Evolutionary conservation across 2,797 vertebrate species (phyloP).

Genomic region (Hozukius guyotensis): DNA sequence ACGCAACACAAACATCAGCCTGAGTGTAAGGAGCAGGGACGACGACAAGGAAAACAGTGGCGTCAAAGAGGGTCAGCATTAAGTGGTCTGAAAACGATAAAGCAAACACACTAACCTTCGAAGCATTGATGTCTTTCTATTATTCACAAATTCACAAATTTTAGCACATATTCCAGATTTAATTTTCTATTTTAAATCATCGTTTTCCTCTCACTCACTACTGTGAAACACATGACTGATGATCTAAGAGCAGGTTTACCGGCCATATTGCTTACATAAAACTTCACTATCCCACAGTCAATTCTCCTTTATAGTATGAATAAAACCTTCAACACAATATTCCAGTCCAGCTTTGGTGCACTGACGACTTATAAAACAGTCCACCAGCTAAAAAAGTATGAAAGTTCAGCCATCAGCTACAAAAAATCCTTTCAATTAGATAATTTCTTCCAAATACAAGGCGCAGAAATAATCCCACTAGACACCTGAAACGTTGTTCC

Average conservation of each 20-base stretch:
- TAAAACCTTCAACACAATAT: background rate
- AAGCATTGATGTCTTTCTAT: background rate
- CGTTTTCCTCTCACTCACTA: background rate
- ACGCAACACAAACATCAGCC: constrained; percentile 42
- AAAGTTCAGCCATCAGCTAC: background rate
- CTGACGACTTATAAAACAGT: background rate
- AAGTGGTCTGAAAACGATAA: constrained; percentile 15
- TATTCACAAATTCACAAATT: background rate
- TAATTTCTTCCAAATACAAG: background rate
- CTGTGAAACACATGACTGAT: background rate
- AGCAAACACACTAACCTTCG: background rate
- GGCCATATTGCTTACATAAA: background rate
- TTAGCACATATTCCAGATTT: background rate
- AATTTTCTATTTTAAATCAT: background rate
- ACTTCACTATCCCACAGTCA: background rate
- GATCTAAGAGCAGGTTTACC: background rate
- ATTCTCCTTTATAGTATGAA: background rate
- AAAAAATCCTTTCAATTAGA: background rate
- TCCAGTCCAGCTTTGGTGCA: background rate
- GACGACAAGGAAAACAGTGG: background rate
- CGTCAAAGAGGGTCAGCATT: constrained; percentile 7
- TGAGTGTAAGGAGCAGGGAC: constrained; percentile 14
- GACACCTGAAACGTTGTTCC: background rate
- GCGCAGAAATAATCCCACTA: background rate
- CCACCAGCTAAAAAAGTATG: too few species aligned